Percentiles rank a stretch among this genome's conserved stretches.
phyloP scores from a whole-genome alignment of 2,888 invertebrate genomes.

The Meteorus colon region DNA sequence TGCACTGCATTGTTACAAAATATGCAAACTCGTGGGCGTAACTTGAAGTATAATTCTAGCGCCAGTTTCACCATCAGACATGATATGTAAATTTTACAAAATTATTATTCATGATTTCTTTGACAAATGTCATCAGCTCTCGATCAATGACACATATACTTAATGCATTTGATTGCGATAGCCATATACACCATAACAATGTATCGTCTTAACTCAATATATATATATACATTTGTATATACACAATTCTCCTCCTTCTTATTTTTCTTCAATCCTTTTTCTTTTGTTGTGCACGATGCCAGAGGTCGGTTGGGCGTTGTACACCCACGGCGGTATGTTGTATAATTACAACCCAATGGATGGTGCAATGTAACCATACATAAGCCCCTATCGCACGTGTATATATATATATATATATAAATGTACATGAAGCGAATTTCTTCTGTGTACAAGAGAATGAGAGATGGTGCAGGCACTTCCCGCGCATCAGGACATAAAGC shows the following conservation, averaged over 20 bases:
- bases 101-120: too few relatives aligned
- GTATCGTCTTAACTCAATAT: not conserved
- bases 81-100: too few relatives aligned
- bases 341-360: constrained; percentile 61
- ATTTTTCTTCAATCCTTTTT: not conserved
- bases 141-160: too few relatives aligned
- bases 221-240: not conserved
- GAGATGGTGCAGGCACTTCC: constrained; percentile 11
- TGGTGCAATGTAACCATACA: constrained; percentile 40
- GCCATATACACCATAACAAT: not conserved
- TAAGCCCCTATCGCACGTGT: constrained; percentile 26
- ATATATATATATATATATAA: not conserved
- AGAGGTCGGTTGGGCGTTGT: constrained; percentile 44
- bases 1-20: too few relatives aligned
- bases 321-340: constrained; percentile 58
- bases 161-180: too few relatives aligned
- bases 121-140: too few relatives aligned
- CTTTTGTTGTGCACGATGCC: constrained; percentile 37
- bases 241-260: constrained; percentile 1
- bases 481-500: constrained; percentile 14
- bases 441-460: not conserved
- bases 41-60: too few relatives aligned
- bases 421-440: not conserved
- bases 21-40: too few relatives aligned
- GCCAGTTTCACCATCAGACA: too few relatives aligned